Percentiles rank a stretch among this genome's conserved stretches.
Conservation (phyloP, 2,888 invertebrate species). For the Thera obeliscata region DNA sequence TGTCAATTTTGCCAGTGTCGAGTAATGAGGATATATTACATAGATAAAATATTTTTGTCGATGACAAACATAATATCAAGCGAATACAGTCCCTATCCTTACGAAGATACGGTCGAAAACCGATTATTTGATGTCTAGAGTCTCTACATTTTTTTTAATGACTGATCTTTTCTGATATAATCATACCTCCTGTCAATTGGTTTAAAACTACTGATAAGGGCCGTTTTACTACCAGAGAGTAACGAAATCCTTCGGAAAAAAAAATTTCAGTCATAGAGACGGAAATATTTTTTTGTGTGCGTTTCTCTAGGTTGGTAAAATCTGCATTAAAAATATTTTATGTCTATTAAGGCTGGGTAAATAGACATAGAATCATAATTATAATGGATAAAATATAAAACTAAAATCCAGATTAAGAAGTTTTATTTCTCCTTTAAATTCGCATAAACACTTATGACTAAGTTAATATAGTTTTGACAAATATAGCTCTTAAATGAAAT, state of each 20-base stretch:
- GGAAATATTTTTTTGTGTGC: too few relatives aligned
- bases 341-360: constrained; percentile 60
- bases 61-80: constrained; percentile 47
- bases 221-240: too few relatives aligned
- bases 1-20: constrained; percentile 36
- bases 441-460: constrained; percentile 31
- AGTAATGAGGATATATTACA: too few relatives aligned
- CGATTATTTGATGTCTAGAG: constrained; percentile 39
- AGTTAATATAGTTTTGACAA: constrained; percentile 23
- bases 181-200: constrained; percentile 36
- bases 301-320: too few relatives aligned
- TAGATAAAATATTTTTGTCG: too few relatives aligned
- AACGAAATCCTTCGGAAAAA: too few relatives aligned
- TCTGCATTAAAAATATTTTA: constrained; percentile 39
- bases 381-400: constrained; percentile 53
- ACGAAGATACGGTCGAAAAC: constrained; percentile 59
- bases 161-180: constrained; percentile 21
- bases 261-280: too few relatives aligned
- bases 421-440: constrained; percentile 43
- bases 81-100: constrained; percentile 56
- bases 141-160: constrained; percentile 1
- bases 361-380: constrained; percentile 46
- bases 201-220: constrained; percentile 20
- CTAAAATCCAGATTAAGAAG: constrained; percentile 38
- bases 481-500: constrained; percentile 31